phyloP scores from a whole-genome alignment of 2,113 vertebrate species.

The Sclerurus mexicanus region DNA sequence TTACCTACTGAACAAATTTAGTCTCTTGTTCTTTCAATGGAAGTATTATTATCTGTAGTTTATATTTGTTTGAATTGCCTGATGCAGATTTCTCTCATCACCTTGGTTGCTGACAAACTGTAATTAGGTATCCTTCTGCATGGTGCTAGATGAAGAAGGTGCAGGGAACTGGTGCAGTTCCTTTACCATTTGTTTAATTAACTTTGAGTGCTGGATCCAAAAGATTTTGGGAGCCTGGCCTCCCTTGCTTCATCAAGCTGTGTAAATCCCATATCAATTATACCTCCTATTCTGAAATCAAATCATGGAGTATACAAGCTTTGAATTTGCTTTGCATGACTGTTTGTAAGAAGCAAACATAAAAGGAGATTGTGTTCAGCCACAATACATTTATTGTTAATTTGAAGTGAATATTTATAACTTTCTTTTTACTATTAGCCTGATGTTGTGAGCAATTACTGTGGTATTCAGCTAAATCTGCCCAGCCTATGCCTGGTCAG shows the following conservation, averaged over 20 bases:
- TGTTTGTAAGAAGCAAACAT: slow-evolving; percentile 39
- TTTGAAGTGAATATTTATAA: slow-evolving; percentile 54
- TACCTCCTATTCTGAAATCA: slow-evolving; percentile 17
- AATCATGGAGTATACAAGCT: neutral
- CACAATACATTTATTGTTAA: slow-evolving; percentile 25
- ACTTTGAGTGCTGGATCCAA: neutral
- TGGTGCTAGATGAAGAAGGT: neutral
- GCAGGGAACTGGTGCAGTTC: neutral
- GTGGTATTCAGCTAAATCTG: neutral
- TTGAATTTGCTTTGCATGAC: slow-evolving; percentile 11
- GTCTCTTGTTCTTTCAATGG: slow-evolving; percentile 7
- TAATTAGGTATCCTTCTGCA: neutral
- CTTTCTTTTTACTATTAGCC: slow-evolving; percentile 24
- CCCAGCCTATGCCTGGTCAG: neutral
- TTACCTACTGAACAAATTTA: slow-evolving; percentile 7
- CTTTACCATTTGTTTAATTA: slow-evolving; percentile 5
- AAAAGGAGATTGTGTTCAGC: slow-evolving; percentile 23
- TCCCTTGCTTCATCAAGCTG: slow-evolving; percentile 1
- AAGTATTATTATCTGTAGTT: slow-evolving; percentile 2
- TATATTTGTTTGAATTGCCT: slow-evolving; percentile 22
- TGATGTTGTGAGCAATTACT: slow-evolving; percentile 3
- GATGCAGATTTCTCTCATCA: slow-evolving; percentile 24
- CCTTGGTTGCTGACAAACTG: neutral
- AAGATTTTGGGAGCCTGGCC: neutral
- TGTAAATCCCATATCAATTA: slow-evolving; percentile 32